Evolutionary conservation across 2,888 invertebrate species (phyloP), one percentile per base, ranked within the genome.

Genomic region (Drosophila hamatofila): DNA sequence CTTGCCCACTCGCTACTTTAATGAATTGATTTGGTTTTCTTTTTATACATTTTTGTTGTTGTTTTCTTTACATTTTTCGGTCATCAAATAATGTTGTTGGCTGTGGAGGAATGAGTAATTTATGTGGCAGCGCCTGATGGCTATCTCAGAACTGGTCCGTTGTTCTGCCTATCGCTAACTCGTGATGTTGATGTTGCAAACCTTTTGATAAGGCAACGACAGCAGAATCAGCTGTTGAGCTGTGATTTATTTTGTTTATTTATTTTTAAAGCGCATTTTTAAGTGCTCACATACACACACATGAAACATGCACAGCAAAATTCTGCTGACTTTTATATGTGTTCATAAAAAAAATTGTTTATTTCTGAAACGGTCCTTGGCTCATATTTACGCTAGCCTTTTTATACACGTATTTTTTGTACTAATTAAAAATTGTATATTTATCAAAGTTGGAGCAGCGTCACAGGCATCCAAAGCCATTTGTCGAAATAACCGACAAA

Each of bases 391-490:
- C 66, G n/a, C 49, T 63, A 21, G 48, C 52, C 54, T 52, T 48
- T 69, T 55, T 46, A 14, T 21, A 11, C 11, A 39, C 27, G 6
- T 27, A 16, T 37, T 63, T 21, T 35, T 52, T 64, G 46, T 72
- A 85, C 83, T 88, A 88, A 89, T 88, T 84, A 88, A 85, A 89
- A 88, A 88, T 76, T 88, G 74, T 66, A 75, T 79, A 82, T 85
- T 82, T 88, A 75, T 84, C 71, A 89, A 89, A 79, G 88, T 89
- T 89, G 68, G 63, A 72, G 69, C 49, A 12, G 2, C 46, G 42
- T 42, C 44, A 21, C 56, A 57, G 69, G 37, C 66, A 49, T 70
- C 16, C 75, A 78, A 67, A 79, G 76, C 83, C 74, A 85, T 81
- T 84, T 89, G 61, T 70, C 70, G 51, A 75, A 72, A 74, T 60